Percentiles rank a stretch among this genome's conserved stretches.
phyloP scores from a whole-genome alignment of 2,113 vertebrate genomes.

The Cepphus grylle region DNA sequence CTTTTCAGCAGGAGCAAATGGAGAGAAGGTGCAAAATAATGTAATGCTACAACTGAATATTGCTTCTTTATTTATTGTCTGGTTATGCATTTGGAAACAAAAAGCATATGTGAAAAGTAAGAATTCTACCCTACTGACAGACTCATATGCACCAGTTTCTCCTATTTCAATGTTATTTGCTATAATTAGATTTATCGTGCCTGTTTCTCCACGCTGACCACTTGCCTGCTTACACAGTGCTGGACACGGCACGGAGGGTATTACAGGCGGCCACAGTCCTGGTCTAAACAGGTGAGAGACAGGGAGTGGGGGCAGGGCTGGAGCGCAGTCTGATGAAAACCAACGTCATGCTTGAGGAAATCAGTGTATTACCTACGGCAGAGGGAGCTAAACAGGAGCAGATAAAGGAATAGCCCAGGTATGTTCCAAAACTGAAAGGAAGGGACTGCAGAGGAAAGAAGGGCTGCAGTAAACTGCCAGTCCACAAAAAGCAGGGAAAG shows the following conservation, averaged over 20 bases:
- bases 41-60: not conserved
- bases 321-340: not conserved
- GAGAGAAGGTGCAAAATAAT: not conserved
- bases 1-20: not conserved
- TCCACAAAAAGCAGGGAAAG: not conserved
- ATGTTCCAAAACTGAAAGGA: not conserved
- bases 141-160: not conserved
- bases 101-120: not conserved
- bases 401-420: not conserved
- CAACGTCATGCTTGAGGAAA: not conserved
- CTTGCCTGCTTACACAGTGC: not conserved
- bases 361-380: not conserved
- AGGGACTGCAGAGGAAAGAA: not conserved
- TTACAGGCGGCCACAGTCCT: not conserved
- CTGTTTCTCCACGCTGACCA: not conserved
- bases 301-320: rapidly evolving
- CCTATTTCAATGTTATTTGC: not conserved
- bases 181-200: not conserved
- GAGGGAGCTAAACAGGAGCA: not conserved
- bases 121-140: not conserved
- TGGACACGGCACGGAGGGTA: not conserved
- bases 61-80: not conserved
- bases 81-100: not conserved
- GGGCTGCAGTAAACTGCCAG: not conserved
- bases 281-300: not conserved